Percentiles rank a stretch among this genome's conserved stretches.
These are phyloP conservation scores for Drosophila navojoa DNA, from an alignment of 1,140 invertebrate species.

Conservation along the genomic window DNA sequence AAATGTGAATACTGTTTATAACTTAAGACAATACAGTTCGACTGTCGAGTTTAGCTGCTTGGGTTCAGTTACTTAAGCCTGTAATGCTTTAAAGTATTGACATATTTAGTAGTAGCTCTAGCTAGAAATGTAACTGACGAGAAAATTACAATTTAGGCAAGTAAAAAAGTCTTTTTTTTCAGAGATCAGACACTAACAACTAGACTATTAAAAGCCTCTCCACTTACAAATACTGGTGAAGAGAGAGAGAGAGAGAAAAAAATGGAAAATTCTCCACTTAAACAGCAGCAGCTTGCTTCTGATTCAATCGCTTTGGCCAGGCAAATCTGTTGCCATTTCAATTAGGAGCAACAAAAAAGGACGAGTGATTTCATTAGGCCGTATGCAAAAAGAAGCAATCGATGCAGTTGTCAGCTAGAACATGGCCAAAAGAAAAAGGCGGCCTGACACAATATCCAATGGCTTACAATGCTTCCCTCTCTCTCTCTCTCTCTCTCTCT, in stretches of 20 bases:
- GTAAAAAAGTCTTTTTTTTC: background rate
- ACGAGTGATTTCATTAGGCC: slow-evolving; percentile 15
- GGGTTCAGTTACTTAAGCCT: too few species aligned
- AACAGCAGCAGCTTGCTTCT: slow-evolving; percentile 17
- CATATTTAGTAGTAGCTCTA: too few species aligned
- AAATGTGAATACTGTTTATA: too few species aligned
- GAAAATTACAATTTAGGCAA: background rate
- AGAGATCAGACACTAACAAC: background rate
- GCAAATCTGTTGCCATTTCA: slow-evolving; percentile 11
- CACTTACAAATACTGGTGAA: too few species aligned
- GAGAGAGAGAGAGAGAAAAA: background rate
- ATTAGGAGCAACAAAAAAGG: slow-evolving; percentile 4
- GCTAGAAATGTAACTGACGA: too few species aligned
- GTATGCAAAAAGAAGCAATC: slow-evolving; percentile 18
- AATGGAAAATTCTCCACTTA: background rate
- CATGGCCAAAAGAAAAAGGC: slow-evolving; percentile 16
- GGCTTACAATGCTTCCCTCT: background rate
- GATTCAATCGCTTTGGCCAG: slow-evolving; percentile 9
- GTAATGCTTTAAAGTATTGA: too few species aligned
- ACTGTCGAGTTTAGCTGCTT: too few species aligned
- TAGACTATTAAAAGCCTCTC: background rate
- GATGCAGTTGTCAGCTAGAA: slow-evolving; percentile 14
- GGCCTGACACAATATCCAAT: slow-evolving; percentile 23
- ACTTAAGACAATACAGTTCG: too few species aligned
- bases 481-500: background rate